phyloP scores from a whole-genome alignment of 2,888 invertebrate species.

The Phanerotoma sp. region DNA sequence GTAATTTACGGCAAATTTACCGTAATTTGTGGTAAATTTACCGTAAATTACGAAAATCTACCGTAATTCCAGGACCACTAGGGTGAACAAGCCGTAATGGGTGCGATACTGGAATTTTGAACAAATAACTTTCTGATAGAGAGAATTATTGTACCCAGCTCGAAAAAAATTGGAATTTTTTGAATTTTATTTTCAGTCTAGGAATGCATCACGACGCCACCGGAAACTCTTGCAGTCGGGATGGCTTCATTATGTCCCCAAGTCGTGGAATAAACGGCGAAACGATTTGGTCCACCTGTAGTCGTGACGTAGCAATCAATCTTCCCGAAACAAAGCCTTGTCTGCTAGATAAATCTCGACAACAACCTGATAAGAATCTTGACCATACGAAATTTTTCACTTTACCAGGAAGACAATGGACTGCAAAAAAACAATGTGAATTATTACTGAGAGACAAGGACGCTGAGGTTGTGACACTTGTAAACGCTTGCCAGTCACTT shows the following conservation, averaged over 20 bases:
- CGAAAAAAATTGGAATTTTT: not conserved
- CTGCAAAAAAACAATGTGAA: constrained; percentile 76
- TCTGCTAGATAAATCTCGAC: constrained; percentile 63
- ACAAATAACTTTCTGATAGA: too few relatives aligned
- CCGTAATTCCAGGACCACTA: too few relatives aligned
- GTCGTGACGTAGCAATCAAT: constrained; percentile 66
- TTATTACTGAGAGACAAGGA: constrained; percentile 69
- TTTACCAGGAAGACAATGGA: constrained; percentile 71
- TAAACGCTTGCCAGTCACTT: constrained; percentile 66
- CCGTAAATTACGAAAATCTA: too few relatives aligned
- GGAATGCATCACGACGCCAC: constrained; percentile 81
- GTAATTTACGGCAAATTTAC: too few relatives aligned
- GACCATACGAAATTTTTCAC: constrained; percentile 66
- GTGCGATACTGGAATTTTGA: too few relatives aligned
- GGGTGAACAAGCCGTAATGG: too few relatives aligned
- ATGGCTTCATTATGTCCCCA: constrained; percentile 81
- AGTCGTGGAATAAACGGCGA: constrained; percentile 77
- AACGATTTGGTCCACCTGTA: constrained; percentile 76
- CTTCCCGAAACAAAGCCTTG: constrained; percentile 55
- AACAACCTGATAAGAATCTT: constrained; percentile 54
- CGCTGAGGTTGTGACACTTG: constrained; percentile 60
- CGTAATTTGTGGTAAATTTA: too few relatives aligned
- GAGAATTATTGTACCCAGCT: too few relatives aligned
- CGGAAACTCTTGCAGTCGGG: constrained; percentile 71
- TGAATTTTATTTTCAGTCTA: constrained; percentile 59